These are phyloP conservation scores for Portevinia maculata DNA, from an alignment of 2,888 invertebrate genomes.

Conservation along the genomic window DNA sequence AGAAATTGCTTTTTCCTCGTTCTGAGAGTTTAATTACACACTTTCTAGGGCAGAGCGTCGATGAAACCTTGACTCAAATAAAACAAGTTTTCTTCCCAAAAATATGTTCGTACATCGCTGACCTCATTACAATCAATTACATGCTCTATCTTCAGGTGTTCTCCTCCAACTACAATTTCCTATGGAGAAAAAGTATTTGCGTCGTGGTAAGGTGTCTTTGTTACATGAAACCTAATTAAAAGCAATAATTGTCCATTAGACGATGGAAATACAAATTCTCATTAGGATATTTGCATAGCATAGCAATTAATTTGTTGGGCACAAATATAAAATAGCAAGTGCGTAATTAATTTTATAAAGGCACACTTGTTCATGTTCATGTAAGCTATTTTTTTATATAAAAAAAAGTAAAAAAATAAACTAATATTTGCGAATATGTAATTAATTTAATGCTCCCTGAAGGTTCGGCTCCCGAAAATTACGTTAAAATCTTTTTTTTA, in stretches of 20 bases:
- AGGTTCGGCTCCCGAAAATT: too few relatives aligned
- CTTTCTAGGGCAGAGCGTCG: neutral
- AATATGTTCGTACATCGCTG: conserved; percentile 14
- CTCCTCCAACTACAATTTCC: conserved; percentile 16
- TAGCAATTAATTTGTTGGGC: conserved; percentile 15
- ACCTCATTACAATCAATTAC: conserved; percentile 59
- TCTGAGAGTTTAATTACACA: conserved; percentile 14
- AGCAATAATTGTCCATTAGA: conserved; percentile 49
- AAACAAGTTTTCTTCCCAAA: conserved; percentile 1
- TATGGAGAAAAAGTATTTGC: neutral
- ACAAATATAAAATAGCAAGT: conserved; percentile 9
- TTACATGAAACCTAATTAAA: conserved; percentile 41
- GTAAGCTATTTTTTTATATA: too few relatives aligned
- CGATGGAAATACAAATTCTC: conserved; percentile 23
- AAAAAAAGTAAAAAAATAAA: too few relatives aligned
- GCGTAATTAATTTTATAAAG: neutral
- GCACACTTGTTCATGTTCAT: too few relatives aligned
- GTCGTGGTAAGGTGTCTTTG: conserved; percentile 48
- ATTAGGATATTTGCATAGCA: neutral
- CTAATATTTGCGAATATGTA: too few relatives aligned
- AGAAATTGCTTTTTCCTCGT: neutral
- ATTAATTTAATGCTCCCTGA: too few relatives aligned
- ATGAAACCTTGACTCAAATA: conserved; percentile 42
- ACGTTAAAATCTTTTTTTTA: too few relatives aligned
- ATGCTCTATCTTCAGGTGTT: neutral